Percentiles rank a stretch among this genome's conserved stretches.
Evolutionary conservation across 2,113 vertebrate genomes (phyloP).

Genomic region (Percopsis transmontana): DNA sequence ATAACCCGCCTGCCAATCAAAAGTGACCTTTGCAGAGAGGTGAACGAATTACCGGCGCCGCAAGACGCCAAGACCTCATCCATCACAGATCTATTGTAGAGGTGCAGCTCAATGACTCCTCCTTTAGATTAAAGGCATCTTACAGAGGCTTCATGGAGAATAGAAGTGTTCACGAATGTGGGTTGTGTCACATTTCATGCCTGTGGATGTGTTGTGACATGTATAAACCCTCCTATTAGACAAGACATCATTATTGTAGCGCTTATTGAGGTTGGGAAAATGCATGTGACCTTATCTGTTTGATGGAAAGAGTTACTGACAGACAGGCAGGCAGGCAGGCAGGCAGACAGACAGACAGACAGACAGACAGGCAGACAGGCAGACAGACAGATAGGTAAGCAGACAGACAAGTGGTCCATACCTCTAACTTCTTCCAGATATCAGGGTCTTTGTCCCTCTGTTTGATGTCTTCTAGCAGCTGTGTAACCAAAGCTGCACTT

Average conservation of each 20-base stretch:
- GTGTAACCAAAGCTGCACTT: conserved; percentile 75
- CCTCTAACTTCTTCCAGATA: conserved; percentile 94
- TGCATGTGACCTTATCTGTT: background rate
- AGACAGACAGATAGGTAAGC: background rate
- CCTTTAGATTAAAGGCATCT: no score
- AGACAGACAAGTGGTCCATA: conserved; percentile 50
- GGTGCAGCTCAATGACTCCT: background rate
- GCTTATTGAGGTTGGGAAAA: no score
- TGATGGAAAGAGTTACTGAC: no score
- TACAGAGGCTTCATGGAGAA: no score
- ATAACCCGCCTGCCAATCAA: conserved; percentile 71
- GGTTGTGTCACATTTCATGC: no score
- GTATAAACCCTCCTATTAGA: no score
- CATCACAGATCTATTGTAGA: conserved; percentile 40
- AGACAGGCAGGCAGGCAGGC: background rate
- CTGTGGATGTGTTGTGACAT: no score
- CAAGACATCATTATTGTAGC: no score
- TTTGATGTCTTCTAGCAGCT: conserved; percentile 89
- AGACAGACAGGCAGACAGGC: background rate
- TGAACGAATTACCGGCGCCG: conserved; percentile 61
- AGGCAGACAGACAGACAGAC: background rate
- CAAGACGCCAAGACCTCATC: conserved; percentile 45
- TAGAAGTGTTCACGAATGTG: no score
- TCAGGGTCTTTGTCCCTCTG: conserved; percentile 87
- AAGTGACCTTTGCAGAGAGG: conserved; percentile 65